Conservation (phyloP, 2,888 invertebrate species). For the Dryocosmus kuriphilus region DNA sequence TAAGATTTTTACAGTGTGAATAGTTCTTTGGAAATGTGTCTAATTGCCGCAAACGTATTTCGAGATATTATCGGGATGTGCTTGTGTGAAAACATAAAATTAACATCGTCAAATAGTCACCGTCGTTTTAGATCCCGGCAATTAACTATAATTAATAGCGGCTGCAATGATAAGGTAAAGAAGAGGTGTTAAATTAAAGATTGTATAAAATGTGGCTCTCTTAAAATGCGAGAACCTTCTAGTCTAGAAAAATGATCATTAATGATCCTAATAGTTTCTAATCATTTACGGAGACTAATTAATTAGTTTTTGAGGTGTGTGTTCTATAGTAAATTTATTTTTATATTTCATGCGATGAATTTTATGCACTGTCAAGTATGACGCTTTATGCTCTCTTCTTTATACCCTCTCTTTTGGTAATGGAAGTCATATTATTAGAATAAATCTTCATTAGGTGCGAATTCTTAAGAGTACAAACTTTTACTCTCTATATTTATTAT, state of each 20-base stretch:
- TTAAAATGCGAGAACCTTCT: neutral
- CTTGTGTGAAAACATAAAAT: constrained; percentile 58
- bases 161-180: neutral
- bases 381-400: neutral
- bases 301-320: constrained; percentile 9
- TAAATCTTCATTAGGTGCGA: neutral
- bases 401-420: neutral
- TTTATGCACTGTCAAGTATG: neutral
- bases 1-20: constrained; percentile 34
- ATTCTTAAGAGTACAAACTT: neutral
- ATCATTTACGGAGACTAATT: neutral
- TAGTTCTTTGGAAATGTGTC: constrained; percentile 45
- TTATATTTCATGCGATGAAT: neutral
- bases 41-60: constrained; percentile 57
- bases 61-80: constrained; percentile 57
- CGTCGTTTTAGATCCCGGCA: constrained; percentile 46
- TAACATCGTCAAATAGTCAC: constrained; percentile 48
- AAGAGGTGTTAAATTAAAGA: neutral
- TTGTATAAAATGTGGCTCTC: neutral
- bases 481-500: neutral
- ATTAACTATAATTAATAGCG: constrained; percentile 41
- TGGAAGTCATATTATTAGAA: neutral
- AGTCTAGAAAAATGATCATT: neutral
- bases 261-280: constrained; percentile 43
- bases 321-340: neutral